Evolutionary conservation across 2,113 vertebrate genomes (phyloP).

Genomic region (zebrafish (Danio rerio)): GRCz12tu NC_133184.1:41007001-41007500

Average conservation of each 20-base stretch:
- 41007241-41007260: conserved; percentile 21
- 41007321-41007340: conserved; percentile 35
- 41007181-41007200: not conserved
- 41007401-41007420: conserved; percentile 17
- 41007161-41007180: not conserved
- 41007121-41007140: conserved; percentile 35
- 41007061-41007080: not conserved
- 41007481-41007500: not conserved
- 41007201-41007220: conserved; percentile 6
- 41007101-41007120: not conserved
- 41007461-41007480: not conserved
- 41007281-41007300: conserved; percentile 22
- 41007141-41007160: conserved; percentile 15
- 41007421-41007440: conserved; percentile 36
- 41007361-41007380: conserved; percentile 35
- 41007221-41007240: not conserved
- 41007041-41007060: conserved; percentile 15
- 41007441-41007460: conserved; percentile 31
- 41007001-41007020: not conserved
- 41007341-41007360: conserved; percentile 34
- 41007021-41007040: conserved; percentile 9
- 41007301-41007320: conserved; percentile 25
- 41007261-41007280: not conserved
- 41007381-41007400: conserved; percentile 28
- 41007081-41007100: conserved; percentile 8